Base-by-base conservation (phyloP, 1,140 invertebrate species). In the Drosophila novamexicana region DNA sequence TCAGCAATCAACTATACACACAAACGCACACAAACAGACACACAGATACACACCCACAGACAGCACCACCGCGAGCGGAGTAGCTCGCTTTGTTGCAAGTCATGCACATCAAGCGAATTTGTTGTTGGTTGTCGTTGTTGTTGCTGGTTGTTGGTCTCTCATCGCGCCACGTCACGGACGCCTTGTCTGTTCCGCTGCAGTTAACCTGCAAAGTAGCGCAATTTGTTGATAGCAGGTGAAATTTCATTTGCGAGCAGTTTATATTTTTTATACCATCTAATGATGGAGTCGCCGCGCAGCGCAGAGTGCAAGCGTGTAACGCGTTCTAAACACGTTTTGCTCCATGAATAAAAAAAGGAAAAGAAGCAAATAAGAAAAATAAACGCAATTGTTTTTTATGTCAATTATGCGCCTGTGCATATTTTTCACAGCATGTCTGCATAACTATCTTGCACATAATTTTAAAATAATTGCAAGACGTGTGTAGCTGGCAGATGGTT, bases 171-270 rank as follows among this genome's bases (percentile, higher is more conserved):
- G 68, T 59, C 67, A 69, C 67, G 56, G 36, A 53, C 67, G 42
- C 57, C 70, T 75, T 71, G 84, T 84, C 84, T 89, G 74, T 89
- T 89, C 68, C 80, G 77, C 80, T 81, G 84, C 84, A 84, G 84
- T 84, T 89, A 89, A 89, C 84, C 81, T 89, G 84, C 75, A 89
- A 89, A 89, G 84, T 89, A 89, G 84, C 84, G 81, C 84, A 89
- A 89, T 89, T 89, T 89, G 84, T 89, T 89, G 85, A 89, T 89
- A 89, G 81, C 84, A 81, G 84, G 70, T 89, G 62, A 89, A 89
- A 89, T 89, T 89, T 84, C 80, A 89, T 89, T 89, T 89, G 77
- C 78, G 61, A 72, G 57, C 75, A 73, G 77, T 78, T 81, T 77
- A 80, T 80, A 80, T 80, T 77, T 74, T 84, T 47, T 67, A 72